A percentile compares a stretch with the other conserved stretches of the same genome.
These are phyloP conservation scores for Staurois parvus DNA, from an alignment of 2,797 vertebrate genomes.

Conservation along the genomic window DNA sequence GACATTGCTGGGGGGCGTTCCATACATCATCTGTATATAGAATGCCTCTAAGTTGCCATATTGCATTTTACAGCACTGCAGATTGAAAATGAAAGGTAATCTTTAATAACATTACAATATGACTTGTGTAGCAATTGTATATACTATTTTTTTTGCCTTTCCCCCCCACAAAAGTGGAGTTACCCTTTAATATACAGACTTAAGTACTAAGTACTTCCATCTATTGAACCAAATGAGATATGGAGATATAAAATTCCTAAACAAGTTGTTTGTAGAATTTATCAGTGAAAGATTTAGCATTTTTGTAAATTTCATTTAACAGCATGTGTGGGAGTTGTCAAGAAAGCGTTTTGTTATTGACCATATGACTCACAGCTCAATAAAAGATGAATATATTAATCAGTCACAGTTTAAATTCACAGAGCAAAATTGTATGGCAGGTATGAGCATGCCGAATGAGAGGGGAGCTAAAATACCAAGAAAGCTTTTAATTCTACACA, in stretches of 20 bases:
- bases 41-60: too few relatives aligned
- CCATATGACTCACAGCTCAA: conserved; percentile 36
- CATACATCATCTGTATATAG: too few relatives aligned
- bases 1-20: too few relatives aligned
- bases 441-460: neutral
- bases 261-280: neutral
- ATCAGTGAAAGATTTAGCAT: neutral
- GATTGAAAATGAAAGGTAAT: too few relatives aligned
- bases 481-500: neutral
- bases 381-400: conserved; percentile 40
- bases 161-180: too few relatives aligned
- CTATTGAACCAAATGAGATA: too few relatives aligned
- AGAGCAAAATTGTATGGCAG: neutral
- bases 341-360: conserved; percentile 37
- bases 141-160: too few relatives aligned
- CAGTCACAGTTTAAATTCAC: conserved; percentile 1
- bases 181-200: too few relatives aligned
- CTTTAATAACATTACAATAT: too few relatives aligned
- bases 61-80: too few relatives aligned
- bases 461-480: neutral
- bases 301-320: neutral
- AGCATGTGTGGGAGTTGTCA: conserved; percentile 32
- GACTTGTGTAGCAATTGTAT: too few relatives aligned
- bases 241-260: neutral
- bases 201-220: too few relatives aligned